Evolutionary conservation across 1,140 invertebrate genomes (phyloP), one percentile per base, ranked within the genome.

Genomic region (Hirudo medicinalis): DNA sequence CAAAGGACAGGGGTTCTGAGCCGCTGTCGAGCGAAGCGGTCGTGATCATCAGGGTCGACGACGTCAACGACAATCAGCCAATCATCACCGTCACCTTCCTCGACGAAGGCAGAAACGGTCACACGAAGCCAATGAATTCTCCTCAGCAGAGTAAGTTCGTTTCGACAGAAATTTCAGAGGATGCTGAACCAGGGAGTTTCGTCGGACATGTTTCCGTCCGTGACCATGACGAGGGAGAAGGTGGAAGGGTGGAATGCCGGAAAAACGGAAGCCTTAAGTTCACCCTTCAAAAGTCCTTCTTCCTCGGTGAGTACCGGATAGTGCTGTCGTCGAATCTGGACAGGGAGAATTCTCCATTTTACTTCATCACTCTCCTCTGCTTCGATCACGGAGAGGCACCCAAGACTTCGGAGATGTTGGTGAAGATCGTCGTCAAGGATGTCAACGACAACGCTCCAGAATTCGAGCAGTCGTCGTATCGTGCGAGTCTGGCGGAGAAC

Each of bases 371-470:
- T 2, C 43, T 72, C 29, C n/a, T 63, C 36, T 74, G 43, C 67
- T 40, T 27, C 32, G 69, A 70, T 22, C 22, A 49, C 22, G 69
- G 32, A 22, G n/a, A 36, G 25, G 19, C 49, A 19, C 49, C 69
- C 13, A 72, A 40, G 40, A 32, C 25, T 13, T 53, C 72, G 19
- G 53, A 60, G 15, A 87, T 89, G 74, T 84, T 86, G 0, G 82
- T 91, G 0, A 85, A 81, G 17, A 85, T 91, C 9, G 82, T 83
- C 20, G 86, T 91, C 0, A 79, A 85, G 17, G 89, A 91, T 77
- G 88, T 87, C 73, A 90, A 91, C 75, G 89, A 91, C 80, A 80
- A 90, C 54, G 86, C 86, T 53, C 89, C 90, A 0, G 88, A 88
- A 75, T 93, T 92, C 78, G 89, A 89, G 0, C 85, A 86, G 68